Evolutionary conservation across 2,888 invertebrate genomes (phyloP).

Genomic region (Nemotelus pantherinus): DNA sequence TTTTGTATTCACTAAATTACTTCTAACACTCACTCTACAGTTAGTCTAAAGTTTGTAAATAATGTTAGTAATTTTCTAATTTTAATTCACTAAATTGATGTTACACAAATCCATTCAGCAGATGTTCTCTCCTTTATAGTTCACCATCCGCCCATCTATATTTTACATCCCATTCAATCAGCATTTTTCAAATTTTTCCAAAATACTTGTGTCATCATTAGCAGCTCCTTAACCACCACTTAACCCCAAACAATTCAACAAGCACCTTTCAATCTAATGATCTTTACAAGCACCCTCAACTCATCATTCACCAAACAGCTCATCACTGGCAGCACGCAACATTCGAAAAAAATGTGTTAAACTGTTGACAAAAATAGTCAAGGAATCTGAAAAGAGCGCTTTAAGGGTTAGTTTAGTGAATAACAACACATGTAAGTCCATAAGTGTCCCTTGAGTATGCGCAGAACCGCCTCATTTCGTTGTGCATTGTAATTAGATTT

Average conservation of each 20-base stretch:
- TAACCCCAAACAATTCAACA: conserved; percentile 9
- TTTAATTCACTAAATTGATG: no score
- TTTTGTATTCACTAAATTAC: no score
- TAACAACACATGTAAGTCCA: not conserved
- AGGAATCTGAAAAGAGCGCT: conserved; percentile 23
- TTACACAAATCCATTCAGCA: no score
- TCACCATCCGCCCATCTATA: not conserved
- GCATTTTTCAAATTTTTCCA: not conserved
- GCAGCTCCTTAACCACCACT: conserved; percentile 38
- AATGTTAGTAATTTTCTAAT: no score
- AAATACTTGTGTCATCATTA: conserved; percentile 34
- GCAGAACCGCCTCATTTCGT: not conserved
- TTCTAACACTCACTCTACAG: no score
- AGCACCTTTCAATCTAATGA: conserved; percentile 37
- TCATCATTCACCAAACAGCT: not conserved
- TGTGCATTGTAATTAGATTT: conserved; percentile 31
- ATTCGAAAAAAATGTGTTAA: conserved; percentile 35
- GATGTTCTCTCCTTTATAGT: not conserved
- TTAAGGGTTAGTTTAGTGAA: conserved; percentile 10
- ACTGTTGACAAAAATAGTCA: conserved; percentile 37
- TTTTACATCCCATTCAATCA: not conserved
- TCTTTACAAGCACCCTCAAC: conserved; percentile 23
- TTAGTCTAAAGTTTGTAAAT: no score
- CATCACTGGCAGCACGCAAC: not conserved
- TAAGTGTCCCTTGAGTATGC: not conserved